These are phyloP conservation scores for Paraescarpia echinospica DNA, from an alignment of 1,140 invertebrate genomes.

Conservation along the genomic window DNA sequence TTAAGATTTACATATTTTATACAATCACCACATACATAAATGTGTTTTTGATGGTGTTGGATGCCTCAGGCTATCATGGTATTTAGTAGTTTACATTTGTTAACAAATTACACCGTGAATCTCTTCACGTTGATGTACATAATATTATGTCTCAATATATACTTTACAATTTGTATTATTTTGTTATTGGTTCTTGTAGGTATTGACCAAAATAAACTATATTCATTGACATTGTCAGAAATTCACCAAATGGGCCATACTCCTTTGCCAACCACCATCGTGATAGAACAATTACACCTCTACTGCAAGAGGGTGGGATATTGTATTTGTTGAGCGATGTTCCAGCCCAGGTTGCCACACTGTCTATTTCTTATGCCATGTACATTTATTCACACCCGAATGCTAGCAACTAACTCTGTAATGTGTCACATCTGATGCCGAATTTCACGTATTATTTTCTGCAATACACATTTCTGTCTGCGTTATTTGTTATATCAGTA, in stretches of 20 bases:
- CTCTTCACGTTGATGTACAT: no score
- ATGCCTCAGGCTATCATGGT: no score
- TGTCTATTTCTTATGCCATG: not conserved
- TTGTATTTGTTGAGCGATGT: not conserved
- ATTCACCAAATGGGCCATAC: no score
- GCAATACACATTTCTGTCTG: conserved; percentile 1
- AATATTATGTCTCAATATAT: no score
- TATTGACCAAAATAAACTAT: no score
- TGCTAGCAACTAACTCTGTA: not conserved
- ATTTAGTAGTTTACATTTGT: no score
- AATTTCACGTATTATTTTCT: not conserved
- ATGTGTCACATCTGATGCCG: not conserved
- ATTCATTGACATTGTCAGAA: no score
- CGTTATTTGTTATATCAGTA: not conserved
- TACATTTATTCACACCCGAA: conserved; percentile 1
- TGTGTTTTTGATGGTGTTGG: not conserved
- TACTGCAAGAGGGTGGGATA: not conserved
- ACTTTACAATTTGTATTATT: no score
- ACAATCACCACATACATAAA: not conserved
- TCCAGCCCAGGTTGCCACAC: not conserved
- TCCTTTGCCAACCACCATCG: not conserved
- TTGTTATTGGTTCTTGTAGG: no score
- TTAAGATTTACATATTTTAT: not conserved
- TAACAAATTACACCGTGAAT: no score
- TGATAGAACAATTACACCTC: not conserved